phyloP scores from a whole-genome alignment of 1,140 invertebrate genomes.

The Cephus cinctus region DNA sequence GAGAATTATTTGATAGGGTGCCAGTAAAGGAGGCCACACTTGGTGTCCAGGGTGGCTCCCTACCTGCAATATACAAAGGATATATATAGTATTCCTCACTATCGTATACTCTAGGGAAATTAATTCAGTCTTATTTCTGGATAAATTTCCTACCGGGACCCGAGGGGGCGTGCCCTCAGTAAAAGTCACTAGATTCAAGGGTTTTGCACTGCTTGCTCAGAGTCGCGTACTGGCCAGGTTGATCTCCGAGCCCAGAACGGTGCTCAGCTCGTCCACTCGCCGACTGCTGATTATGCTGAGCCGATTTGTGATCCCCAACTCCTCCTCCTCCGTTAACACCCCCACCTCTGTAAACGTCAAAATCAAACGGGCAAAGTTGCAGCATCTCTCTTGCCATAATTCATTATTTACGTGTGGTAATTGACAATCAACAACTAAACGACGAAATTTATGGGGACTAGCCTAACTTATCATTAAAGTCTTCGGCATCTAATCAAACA shows the following conservation, averaged over 20 bases:
- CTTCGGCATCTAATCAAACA: too few species aligned
- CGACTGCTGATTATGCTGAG: slow-evolving; percentile 56
- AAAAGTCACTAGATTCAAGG: slow-evolving; percentile 89
- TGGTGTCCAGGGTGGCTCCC: slow-evolving; percentile 54
- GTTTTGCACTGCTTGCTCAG: slow-evolving; percentile 93
- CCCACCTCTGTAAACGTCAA: slow-evolving; percentile 54
- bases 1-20: slow-evolving; percentile 51
- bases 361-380: slow-evolving; percentile 43
- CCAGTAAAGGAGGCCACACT: slow-evolving; percentile 52
- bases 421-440: too few species aligned
- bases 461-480: too few species aligned
- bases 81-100: too few species aligned
- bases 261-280: slow-evolving; percentile 55
- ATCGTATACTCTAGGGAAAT: too few species aligned
- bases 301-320: slow-evolving; percentile 51
- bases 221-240: slow-evolving; percentile 81
- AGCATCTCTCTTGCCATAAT: slow-evolving; percentile 37
- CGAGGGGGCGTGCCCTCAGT: slow-evolving; percentile 73
- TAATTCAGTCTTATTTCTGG: too few species aligned
- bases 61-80: slow-evolving; percentile 33
- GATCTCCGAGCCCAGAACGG: slow-evolving; percentile 55
- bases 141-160: slow-evolving; percentile 45
- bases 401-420: too few species aligned
- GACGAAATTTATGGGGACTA: too few species aligned
- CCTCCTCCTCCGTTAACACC: slow-evolving; percentile 53